Conservation (phyloP, 1,140 invertebrate species). For the Macrotrachela quadricornifera region DNA sequence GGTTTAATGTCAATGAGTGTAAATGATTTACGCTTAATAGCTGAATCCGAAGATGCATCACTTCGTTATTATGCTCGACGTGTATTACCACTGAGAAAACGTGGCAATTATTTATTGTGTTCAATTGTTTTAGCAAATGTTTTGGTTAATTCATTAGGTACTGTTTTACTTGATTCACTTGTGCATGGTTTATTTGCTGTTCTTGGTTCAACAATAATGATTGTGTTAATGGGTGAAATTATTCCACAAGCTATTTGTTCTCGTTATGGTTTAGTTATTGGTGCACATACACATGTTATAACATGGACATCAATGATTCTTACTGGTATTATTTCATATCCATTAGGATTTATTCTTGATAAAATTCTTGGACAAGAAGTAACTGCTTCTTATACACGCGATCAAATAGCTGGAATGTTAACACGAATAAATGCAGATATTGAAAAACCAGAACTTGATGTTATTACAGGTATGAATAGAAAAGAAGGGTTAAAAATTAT, state of each 20-base stretch:
- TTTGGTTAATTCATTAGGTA: slow-evolving; percentile 14
- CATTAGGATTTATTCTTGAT: slow-evolving; percentile 66
- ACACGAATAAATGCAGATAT: not conserved
- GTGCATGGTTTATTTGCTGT: slow-evolving; percentile 17
- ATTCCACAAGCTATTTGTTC: slow-evolving; percentile 17
- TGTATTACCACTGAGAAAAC: slow-evolving; percentile 27
- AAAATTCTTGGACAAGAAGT: slow-evolving; percentile 49
- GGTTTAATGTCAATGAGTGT: slow-evolving; percentile 83
- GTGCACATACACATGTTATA: slow-evolving; percentile 73
- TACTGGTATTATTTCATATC: slow-evolving; percentile 76
- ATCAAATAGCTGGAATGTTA: not conserved
- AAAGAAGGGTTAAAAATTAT: too few species aligned
- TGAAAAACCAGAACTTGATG: slow-evolving; percentile 10
- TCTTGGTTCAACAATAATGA: slow-evolving; percentile 14
- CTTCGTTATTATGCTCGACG: slow-evolving; percentile 30
- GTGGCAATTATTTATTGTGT: slow-evolving; percentile 14
- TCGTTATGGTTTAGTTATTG: slow-evolving; percentile 48
- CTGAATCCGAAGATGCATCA: slow-evolving; percentile 42
- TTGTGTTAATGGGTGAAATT: slow-evolving; percentile 17
- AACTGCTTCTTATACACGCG: not conserved
- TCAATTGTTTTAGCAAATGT: slow-evolving; percentile 15
- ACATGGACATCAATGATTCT: slow-evolving; percentile 81
- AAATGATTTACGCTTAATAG: slow-evolving; percentile 76
- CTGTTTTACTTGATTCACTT: slow-evolving; percentile 23
- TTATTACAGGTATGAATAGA: slow-evolving; percentile 12